Evolutionary conservation across 2,113 vertebrate species (phyloP).

Genomic region (Tichodroma muraria): DNA sequence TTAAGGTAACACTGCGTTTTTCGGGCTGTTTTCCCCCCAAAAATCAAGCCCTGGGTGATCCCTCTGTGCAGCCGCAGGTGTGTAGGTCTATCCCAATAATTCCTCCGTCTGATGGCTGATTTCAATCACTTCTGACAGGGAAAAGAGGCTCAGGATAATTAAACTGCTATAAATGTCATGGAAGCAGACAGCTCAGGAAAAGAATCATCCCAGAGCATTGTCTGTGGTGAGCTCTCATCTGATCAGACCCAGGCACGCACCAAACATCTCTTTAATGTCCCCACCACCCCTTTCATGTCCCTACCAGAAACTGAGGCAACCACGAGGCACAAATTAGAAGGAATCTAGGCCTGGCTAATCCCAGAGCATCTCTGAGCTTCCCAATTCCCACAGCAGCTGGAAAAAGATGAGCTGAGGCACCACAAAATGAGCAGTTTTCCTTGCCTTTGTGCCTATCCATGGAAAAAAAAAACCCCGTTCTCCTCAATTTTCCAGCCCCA

Average conservation of each 20-base stretch:
- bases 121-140: not conserved
- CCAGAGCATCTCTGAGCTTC: not conserved
- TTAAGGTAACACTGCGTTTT: not conserved
- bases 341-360: not conserved
- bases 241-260: fast-evolving
- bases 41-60: not conserved
- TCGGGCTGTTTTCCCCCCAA: not conserved
- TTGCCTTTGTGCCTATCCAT: not conserved
- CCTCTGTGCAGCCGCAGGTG: not conserved
- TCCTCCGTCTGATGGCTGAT: not conserved
- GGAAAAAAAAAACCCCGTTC: not conserved
- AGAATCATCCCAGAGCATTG: not conserved
- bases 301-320: not conserved
- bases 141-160: not conserved
- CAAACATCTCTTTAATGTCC: not conserved
- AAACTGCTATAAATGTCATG: not conserved
- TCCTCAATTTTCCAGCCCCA: not conserved
- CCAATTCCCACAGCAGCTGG: not conserved
- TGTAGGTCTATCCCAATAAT: not conserved
- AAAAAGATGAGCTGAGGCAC: not conserved
- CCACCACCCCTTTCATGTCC: not conserved
- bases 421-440: not conserved
- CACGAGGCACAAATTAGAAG: not conserved
- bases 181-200: not conserved
- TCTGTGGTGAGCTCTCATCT: not conserved